phyloP scores from a whole-genome alignment of 2,797 vertebrate species.

The Serranus cabrilla region DNA sequence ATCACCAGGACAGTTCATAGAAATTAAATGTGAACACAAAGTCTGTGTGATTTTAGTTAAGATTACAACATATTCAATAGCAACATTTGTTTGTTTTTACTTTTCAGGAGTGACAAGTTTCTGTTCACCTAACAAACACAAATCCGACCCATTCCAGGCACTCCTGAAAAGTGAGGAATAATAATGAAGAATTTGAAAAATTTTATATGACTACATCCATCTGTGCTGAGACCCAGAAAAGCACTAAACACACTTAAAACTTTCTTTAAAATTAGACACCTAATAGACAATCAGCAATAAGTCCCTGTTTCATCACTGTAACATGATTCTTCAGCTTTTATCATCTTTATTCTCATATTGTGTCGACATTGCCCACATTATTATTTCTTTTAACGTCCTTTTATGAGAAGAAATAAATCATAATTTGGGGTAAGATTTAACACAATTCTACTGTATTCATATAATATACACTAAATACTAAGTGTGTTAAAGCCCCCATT shows the following conservation, averaged over 20 bases:
- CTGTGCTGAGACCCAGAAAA: not conserved
- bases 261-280: not conserved
- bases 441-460: no score
- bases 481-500: not conserved
- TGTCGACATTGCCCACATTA: not conserved
- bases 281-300: not conserved
- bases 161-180: conserved; percentile 6
- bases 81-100: not conserved
- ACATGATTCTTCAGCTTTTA: not conserved
- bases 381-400: not conserved
- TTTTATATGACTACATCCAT: not conserved
- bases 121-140: not conserved
- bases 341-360: not conserved
- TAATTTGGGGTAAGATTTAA: not conserved
- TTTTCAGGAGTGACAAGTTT: no score
- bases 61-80: not conserved
- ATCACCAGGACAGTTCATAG: not conserved
- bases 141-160: not conserved
- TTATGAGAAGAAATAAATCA: not conserved
- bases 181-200: not conserved
- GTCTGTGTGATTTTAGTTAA: not conserved
- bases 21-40: not conserved
- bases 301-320: not conserved
- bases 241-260: not conserved
- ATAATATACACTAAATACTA: no score